Evolutionary conservation across 2,797 vertebrate species (phyloP).

Genomic region (Dallia pectoralis): DNA sequence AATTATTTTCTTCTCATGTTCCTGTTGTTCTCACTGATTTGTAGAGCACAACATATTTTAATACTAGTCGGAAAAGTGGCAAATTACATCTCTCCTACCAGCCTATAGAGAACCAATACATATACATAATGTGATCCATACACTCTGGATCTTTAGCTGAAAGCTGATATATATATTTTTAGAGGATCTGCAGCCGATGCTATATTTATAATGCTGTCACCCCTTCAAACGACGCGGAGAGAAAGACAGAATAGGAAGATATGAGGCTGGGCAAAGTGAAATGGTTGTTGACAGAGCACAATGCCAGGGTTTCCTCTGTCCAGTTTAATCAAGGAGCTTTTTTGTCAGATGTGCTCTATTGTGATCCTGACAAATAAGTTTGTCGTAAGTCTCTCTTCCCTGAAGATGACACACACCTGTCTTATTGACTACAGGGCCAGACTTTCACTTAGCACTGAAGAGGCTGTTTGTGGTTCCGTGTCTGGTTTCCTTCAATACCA

Average conservation of each 20-base stretch:
- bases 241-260: background rate
- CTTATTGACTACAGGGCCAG: background rate
- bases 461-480: background rate
- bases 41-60: too few species aligned
- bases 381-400: background rate
- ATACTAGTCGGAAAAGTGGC: too few species aligned
- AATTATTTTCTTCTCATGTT: too few species aligned
- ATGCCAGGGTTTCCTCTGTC: background rate
- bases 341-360: background rate
- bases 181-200: too few species aligned
- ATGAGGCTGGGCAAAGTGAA: background rate
- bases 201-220: background rate
- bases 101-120: too few species aligned
- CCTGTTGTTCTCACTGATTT: too few species aligned
- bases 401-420: background rate
- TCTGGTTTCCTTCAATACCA: background rate
- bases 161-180: too few species aligned
- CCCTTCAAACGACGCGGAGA: background rate
- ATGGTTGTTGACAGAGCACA: background rate
- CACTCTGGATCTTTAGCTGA: too few species aligned
- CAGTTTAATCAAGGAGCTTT: background rate
- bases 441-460: too few species aligned
- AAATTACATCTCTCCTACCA: too few species aligned
- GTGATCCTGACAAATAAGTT: slow-evolving; percentile 1
- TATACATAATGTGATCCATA: too few species aligned